A percentile compares a stretch with the other conserved stretches of the same genome.
These are phyloP conservation scores for Callopanchax toddi DNA, from an alignment of 2,113 vertebrate genomes.

Conservation along the genomic window DNA sequence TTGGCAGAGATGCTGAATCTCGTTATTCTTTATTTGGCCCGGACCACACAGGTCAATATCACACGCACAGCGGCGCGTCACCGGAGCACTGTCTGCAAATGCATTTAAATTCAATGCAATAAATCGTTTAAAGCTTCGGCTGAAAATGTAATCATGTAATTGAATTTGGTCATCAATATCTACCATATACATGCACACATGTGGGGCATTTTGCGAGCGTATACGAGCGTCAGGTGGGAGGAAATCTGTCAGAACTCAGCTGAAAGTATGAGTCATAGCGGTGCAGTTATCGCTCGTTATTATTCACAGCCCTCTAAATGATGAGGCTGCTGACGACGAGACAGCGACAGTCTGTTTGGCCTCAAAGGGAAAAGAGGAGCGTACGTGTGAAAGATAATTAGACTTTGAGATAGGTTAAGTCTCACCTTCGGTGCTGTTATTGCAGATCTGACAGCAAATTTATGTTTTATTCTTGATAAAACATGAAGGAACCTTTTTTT, in stretches of 20 bases:
- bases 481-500: conserved; percentile 10
- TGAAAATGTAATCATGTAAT: conserved; percentile 81
- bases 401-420: conserved; percentile 18
- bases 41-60: conserved; percentile 74
- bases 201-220: conserved; percentile 57
- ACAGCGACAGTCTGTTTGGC: conserved; percentile 58
- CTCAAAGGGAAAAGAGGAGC: conserved; percentile 41
- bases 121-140: conserved; percentile 73
- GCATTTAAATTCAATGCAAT: conserved; percentile 73
- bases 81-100: conserved; percentile 58
- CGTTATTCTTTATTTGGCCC: conserved; percentile 77
- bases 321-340: conserved; percentile 58
- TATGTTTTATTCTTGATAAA: conserved; percentile 15
- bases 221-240: conserved; percentile 47
- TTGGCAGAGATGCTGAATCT: conserved; percentile 75
- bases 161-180: conserved; percentile 80
- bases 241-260: conserved; percentile 67
- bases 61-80: conserved; percentile 25
- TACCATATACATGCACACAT: conserved; percentile 50
- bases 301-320: conserved; percentile 67
- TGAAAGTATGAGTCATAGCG: conserved; percentile 72
- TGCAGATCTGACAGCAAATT: conserved; percentile 8
- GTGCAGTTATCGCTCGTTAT: conserved; percentile 63
- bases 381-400: conserved; percentile 30
- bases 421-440: conserved; percentile 40